Base-by-base conservation (phyloP, 2,113 vertebrate species). In the Phoxinus phoxinus region DNA sequence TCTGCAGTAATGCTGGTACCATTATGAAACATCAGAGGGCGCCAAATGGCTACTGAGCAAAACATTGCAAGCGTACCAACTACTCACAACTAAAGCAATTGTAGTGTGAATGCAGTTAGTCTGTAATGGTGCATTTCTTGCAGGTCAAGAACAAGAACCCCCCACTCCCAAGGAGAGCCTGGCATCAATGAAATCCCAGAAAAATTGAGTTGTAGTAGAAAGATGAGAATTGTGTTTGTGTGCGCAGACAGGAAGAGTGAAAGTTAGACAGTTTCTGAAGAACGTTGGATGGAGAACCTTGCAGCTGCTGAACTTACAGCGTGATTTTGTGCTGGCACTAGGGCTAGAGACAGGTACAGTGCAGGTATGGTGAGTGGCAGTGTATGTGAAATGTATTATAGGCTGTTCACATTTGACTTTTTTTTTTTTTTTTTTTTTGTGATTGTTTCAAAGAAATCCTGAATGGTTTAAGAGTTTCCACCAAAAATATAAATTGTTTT, bases 271-370 rank as follows among this genome's bases (percentile, higher is more conserved):
- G 87, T 80, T 92, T 72, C 85, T 92, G 82, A 92, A 87, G 89
- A 92, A 8, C 48, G 63, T 93, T 75, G 86, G 90, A 82, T 88
- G 88, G 90, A 91, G 89, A 90, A 91, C 90, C 73, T 82, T 85
- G 61, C 82, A 79, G 82, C 85, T 92, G 72, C 81, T 91, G 84
- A 90, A 84, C 84, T 86, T 86, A 12, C 86, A 86, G 90, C 80
- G 79, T 78, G 74, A 85, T 53, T 88, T 87, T 78, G 41, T 92
- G 81, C 84, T 92, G 89, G 91, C 91, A 35, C 58, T 92, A 90
- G 93, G 92, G 89, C 86, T 92, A 67, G 86, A 84, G 83, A 85
- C 88, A 87, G 92, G 93, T 85, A 90, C 86, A 15, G 88, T 92
- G 74, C 87, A 93, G 92, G 91, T 93, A 91, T 81, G 79, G 41